Conservation (phyloP, 2,888 invertebrate species). For the Carpatolechia fugitivella region DNA sequence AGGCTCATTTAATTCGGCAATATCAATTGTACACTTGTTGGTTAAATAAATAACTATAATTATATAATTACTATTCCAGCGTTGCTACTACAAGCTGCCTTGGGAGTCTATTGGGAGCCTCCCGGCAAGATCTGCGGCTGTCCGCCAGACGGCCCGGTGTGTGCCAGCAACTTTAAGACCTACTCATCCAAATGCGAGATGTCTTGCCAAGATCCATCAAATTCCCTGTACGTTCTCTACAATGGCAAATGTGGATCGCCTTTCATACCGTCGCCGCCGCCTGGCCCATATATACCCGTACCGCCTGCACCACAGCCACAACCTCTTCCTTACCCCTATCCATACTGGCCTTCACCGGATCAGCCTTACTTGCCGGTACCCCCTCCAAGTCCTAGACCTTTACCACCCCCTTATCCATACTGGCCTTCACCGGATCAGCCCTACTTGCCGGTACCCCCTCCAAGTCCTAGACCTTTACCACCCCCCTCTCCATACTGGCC, state of each 20-base stretch:
- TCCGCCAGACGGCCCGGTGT: constrained; percentile 18
- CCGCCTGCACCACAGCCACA: background rate
- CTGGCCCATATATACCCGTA: background rate
- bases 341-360: background rate
- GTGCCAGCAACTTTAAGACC: constrained; percentile 27
- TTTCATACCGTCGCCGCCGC: background rate
- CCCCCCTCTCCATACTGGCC: background rate
- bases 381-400: no score
- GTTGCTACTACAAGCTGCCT: background rate
- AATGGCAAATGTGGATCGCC: constrained; percentile 19
- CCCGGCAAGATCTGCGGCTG: constrained; percentile 13
- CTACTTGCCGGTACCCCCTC: no score
- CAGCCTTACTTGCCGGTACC: no score
- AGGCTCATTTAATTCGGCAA: no score
- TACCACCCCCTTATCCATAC: background rate
- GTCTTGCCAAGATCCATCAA: constrained; percentile 14
- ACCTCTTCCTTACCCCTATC: background rate
- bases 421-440: no score
- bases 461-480: background rate
- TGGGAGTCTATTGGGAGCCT: no score
- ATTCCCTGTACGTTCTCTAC: constrained; percentile 17
- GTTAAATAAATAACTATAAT: no score
- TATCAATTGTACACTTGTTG: no score
- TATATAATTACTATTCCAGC: no score
- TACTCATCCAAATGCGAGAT: constrained; percentile 25